Percentiles rank a stretch among this genome's conserved stretches.
Conservation (phyloP, 2,888 invertebrate species). For the Aethes cnicana region DNA sequence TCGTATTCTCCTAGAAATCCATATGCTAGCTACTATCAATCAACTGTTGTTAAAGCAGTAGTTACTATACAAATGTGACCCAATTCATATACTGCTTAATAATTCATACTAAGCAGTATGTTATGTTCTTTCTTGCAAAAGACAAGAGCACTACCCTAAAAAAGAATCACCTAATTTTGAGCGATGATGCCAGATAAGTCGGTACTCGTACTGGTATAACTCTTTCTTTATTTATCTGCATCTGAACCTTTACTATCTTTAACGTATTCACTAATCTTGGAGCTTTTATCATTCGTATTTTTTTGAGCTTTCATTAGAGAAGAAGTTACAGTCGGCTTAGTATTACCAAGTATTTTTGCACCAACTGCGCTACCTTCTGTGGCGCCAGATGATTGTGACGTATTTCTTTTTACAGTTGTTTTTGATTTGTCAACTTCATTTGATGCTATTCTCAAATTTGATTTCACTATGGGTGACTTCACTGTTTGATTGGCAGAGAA, state of each 20-base stretch:
- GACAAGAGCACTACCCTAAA: neutral
- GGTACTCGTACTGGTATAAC: neutral
- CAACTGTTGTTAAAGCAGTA: no score
- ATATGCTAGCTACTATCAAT: no score
- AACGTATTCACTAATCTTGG: slow-evolving; percentile 43
- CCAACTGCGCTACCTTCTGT: slow-evolving; percentile 27
- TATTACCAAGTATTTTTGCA: slow-evolving; percentile 7
- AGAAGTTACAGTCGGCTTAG: slow-evolving; percentile 27
- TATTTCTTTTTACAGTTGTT: neutral
- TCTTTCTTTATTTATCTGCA: slow-evolving; percentile 3
- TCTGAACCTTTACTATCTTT: slow-evolving; percentile 40
- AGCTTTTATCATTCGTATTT: slow-evolving; percentile 34
- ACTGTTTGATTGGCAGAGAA: neutral
- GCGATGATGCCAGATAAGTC: neutral
- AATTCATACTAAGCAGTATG: no score
- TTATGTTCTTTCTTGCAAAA: no score
- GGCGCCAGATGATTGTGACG: slow-evolving; percentile 25
- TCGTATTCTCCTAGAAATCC: no score
- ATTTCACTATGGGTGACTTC: no score
- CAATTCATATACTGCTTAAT: no score
- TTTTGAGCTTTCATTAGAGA: slow-evolving; percentile 31
- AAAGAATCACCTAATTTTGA: slow-evolving; percentile 10
- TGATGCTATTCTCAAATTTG: neutral
- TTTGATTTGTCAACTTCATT: slow-evolving; percentile 6
- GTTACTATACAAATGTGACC: no score